These are phyloP conservation scores for Hyles euphorbiae DNA, from an alignment of 1,140 invertebrate genomes.

Conservation along the genomic window DNA sequence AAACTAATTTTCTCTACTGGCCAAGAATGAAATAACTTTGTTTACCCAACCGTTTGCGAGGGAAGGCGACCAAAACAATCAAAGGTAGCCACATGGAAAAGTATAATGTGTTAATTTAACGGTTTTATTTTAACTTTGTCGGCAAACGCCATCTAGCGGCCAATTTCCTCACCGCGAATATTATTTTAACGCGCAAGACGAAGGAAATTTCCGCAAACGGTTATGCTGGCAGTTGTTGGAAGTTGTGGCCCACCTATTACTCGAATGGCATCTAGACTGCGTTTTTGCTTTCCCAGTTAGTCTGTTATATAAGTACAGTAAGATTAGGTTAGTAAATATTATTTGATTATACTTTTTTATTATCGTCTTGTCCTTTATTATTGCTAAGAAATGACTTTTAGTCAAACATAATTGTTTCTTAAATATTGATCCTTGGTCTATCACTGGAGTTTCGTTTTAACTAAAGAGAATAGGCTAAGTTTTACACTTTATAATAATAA, in stretches of 20 bases:
- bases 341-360: too few relatives aligned
- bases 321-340: too few relatives aligned
- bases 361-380: too few relatives aligned
- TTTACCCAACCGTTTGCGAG: neutral
- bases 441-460: too few relatives aligned
- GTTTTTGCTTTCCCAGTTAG: slow-evolving; percentile 13
- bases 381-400: too few relatives aligned
- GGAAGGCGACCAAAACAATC: slow-evolving; percentile 4
- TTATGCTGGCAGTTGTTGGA: slow-evolving; percentile 52
- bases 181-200: slow-evolving; percentile 61
- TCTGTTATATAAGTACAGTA: neutral
- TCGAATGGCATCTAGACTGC: slow-evolving; percentile 40
- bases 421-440: too few relatives aligned
- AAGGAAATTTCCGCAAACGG: slow-evolving; percentile 40
- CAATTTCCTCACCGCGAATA: slow-evolving; percentile 47
- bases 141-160: slow-evolving; percentile 47
- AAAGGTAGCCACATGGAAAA: slow-evolving; percentile 26
- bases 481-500: too few relatives aligned
- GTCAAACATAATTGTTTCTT: too few relatives aligned
- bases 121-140: slow-evolving; percentile 49
- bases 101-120: slow-evolving; percentile 43
- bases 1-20: too few relatives aligned
- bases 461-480: too few relatives aligned
- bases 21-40: neutral
- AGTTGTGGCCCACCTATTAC: slow-evolving; percentile 51